Evolutionary conservation across 2,113 vertebrate genomes (phyloP).

Genomic region (Charadrius vociferus): DNA sequence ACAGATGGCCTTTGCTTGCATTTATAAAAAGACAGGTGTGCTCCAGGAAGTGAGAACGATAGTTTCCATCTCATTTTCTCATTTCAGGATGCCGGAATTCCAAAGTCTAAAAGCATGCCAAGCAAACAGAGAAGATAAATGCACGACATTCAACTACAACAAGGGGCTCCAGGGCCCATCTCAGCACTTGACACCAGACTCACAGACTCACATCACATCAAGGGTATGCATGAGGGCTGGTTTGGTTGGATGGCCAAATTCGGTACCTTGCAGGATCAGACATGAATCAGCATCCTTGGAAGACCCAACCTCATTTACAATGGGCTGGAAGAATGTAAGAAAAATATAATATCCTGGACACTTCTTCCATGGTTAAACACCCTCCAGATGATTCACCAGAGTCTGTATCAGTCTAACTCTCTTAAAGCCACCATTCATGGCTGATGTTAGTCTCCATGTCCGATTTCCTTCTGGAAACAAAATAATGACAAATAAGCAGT

Average conservation of each 20-base stretch:
- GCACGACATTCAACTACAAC: not conserved
- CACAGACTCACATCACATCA: not conserved
- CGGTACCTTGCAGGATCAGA: not conserved
- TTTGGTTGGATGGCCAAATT: not conserved
- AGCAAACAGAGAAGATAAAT: not conserved
- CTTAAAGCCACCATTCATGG: not conserved
- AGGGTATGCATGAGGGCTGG: rapidly evolving
- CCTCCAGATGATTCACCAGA: not conserved
- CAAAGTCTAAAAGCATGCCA: not conserved
- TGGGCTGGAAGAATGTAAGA: not conserved
- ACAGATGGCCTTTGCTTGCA: constrained; percentile 3
- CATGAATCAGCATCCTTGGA: not conserved
- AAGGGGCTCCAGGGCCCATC: not conserved
- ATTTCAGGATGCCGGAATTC: not conserved
- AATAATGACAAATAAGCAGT: not conserved
- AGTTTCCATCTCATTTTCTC: not conserved
- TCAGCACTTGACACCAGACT: not conserved
- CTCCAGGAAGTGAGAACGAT: not conserved
- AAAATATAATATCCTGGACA: not conserved
- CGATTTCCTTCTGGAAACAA: not conserved
- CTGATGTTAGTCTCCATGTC: not conserved
- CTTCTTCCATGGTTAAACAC: not conserved
- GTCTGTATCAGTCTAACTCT: not conserved
- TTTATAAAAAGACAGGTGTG: constrained; percentile 10
- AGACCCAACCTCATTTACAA: not conserved